A percentile compares a stretch with the other conserved stretches of the same genome.
phyloP scores from a whole-genome alignment of 1,140 invertebrate genomes.

The Tetragonula clypearis region DNA sequence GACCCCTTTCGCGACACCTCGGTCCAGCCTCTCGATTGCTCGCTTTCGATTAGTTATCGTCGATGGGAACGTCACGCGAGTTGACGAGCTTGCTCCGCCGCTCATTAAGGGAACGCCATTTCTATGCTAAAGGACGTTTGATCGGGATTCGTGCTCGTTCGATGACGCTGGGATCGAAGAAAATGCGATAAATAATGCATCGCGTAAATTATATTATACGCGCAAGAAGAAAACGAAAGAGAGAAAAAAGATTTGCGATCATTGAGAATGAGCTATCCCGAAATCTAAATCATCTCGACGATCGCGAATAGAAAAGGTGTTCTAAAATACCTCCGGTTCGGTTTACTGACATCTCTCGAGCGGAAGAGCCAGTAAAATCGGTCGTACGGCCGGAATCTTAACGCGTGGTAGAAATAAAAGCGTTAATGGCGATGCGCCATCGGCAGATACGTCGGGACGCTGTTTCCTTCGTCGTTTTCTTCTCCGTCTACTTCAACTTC shows the following conservation, averaged over 20 bases:
- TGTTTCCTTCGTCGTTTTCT: conserved; percentile 29
- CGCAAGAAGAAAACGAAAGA: no score
- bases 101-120: conserved; percentile 13
- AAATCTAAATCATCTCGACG: no score
- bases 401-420: conserved; percentile 74
- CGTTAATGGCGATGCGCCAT: conserved; percentile 75
- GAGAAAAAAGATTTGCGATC: no score
- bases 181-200: not conserved
- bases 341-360: conserved; percentile 31
- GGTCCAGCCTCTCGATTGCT: not conserved
- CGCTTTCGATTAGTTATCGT: not conserved
- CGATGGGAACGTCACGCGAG: conserved; percentile 15
- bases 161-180: not conserved
- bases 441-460: conserved; percentile 52
- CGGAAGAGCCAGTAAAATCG: conserved; percentile 73
- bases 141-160: not conserved
- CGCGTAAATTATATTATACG: no score
- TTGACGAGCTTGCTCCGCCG: not conserved
- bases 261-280: no score
- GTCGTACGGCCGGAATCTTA: conserved; percentile 69
- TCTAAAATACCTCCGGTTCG: not conserved
- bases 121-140: conserved; percentile 12
- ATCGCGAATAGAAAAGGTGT: not conserved
- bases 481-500: conserved; percentile 25
- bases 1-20: conserved; percentile 47